phyloP scores from a whole-genome alignment of 1,140 invertebrate species.

The Pogonomyrmex californicus region DNA sequence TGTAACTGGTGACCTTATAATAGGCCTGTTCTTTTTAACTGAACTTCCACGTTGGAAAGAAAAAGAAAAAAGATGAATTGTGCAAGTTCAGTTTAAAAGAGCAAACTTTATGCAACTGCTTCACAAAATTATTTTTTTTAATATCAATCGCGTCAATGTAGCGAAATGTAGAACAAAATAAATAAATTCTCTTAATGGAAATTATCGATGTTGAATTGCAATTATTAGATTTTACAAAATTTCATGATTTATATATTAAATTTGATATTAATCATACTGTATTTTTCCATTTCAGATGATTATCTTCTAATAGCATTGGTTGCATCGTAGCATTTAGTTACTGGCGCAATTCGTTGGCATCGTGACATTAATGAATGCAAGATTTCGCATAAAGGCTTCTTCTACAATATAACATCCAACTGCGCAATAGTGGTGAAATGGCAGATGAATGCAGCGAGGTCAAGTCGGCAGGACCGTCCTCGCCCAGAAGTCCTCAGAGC shows the following conservation, averaged over 20 bases:
- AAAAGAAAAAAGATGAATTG: too few relatives aligned
- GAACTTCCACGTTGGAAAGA: too few relatives aligned
- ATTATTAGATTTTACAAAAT: not conserved
- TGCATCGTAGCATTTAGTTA: constrained; percentile 1
- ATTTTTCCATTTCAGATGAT: constrained; percentile 58
- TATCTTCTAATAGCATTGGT: constrained; percentile 45
- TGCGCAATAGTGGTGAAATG: constrained; percentile 72
- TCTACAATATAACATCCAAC: constrained; percentile 16
- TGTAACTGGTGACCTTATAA: too few relatives aligned
- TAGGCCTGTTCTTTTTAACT: too few relatives aligned
- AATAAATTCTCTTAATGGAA: not conserved
- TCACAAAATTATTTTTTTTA: not conserved
- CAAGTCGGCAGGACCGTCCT: constrained; percentile 83
- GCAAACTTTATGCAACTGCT: not conserved
- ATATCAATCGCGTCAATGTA: not conserved
- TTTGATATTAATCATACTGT: not conserved
- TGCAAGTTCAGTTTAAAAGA: too few relatives aligned
- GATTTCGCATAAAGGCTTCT: constrained; percentile 22
- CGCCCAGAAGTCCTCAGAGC: constrained; percentile 82
- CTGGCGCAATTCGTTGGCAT: not conserved
- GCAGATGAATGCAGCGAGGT: constrained; percentile 83
- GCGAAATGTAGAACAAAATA: not conserved
- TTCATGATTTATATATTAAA: not conserved
- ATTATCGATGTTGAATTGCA: too few relatives aligned
- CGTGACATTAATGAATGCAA: constrained; percentile 45